Percentiles rank a stretch among this genome's conserved stretches.
Evolutionary conservation across 2,113 vertebrate species (phyloP).

Genomic region (Micronycteris hirsuta): DNA sequence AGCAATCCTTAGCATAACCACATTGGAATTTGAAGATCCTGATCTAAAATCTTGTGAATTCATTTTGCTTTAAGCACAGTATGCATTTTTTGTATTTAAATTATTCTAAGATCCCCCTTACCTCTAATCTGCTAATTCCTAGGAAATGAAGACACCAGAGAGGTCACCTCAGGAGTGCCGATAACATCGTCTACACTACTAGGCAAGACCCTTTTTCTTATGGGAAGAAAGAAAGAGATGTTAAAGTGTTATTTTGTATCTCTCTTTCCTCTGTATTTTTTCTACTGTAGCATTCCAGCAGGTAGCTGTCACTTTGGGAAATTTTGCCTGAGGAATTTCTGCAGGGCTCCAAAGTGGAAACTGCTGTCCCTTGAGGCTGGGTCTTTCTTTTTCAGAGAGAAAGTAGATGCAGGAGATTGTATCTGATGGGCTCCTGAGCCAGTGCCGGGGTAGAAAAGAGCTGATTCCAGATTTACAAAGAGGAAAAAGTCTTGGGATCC

Average conservation of each 20-base stretch:
- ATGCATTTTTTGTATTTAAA: neutral
- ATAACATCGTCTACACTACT: neutral
- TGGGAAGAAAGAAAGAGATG: too few species aligned
- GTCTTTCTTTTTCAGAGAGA: neutral
- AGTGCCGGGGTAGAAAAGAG: too few species aligned
- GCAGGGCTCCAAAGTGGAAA: neutral
- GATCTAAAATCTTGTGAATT: neutral
- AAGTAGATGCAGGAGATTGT: accelerated
- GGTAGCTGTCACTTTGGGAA: neutral
- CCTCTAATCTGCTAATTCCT: neutral
- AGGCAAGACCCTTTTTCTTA: neutral
- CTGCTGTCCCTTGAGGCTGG: accelerated
- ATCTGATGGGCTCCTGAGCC: neutral
- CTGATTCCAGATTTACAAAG: neutral
- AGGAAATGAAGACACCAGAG: neutral
- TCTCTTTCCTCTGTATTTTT: neutral
- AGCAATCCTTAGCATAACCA: too few species aligned
- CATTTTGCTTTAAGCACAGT: neutral
- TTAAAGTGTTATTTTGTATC: neutral
- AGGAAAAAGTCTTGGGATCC: neutral
- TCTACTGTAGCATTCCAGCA: neutral
- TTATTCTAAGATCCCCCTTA: neutral
- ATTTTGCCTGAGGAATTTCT: neutral
- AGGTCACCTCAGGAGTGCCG: neutral
- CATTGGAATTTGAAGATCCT: neutral